Conservation (phyloP, 2,888 invertebrate species). For the Arge pagana region DNA sequence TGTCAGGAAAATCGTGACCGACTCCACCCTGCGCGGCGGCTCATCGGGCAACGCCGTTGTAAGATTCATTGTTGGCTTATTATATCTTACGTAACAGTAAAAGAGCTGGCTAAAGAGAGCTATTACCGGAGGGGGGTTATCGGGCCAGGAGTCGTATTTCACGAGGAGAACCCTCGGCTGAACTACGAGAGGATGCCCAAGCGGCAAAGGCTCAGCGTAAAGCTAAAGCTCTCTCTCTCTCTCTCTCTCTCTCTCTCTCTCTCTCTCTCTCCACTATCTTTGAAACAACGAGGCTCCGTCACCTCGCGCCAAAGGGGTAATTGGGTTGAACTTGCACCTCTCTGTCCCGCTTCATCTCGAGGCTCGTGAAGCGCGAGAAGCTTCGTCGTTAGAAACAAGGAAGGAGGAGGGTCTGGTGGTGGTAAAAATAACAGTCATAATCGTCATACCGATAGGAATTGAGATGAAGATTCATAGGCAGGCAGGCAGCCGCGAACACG, state of each 20-base stretch:
- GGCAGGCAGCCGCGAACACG: too few relatives aligned
- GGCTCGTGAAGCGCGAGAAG: conserved; percentile 22
- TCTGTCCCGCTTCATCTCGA: conserved; percentile 10
- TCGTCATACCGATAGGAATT: too few relatives aligned
- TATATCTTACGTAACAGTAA: conserved; percentile 57
- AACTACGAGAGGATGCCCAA: too few relatives aligned
- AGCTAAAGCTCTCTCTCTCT: too few relatives aligned
- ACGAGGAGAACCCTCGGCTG: too few relatives aligned
- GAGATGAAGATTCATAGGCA: too few relatives aligned
- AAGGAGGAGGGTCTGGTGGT: too few relatives aligned
- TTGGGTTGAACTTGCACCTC: conserved; percentile 51
- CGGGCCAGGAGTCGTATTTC: conserved; percentile 39
- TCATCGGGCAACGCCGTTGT: conserved; percentile 37
- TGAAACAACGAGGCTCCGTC: conserved; percentile 31
- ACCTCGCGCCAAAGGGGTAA: conserved; percentile 40
- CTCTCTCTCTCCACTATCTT: too few relatives aligned
- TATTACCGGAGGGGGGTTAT: too few relatives aligned
- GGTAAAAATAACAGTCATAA: too few relatives aligned
- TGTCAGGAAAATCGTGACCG: conserved; percentile 56
- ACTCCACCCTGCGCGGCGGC: conserved; percentile 50
- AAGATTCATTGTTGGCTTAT: conserved; percentile 52
- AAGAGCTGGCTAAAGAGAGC: conserved; percentile 36
- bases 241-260: too few relatives aligned
- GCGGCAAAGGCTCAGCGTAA: too few relatives aligned
- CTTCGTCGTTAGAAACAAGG: conserved; percentile 7